Conservation (phyloP, 2,113 vertebrate genomes). For the Callionymus lyra region DNA sequence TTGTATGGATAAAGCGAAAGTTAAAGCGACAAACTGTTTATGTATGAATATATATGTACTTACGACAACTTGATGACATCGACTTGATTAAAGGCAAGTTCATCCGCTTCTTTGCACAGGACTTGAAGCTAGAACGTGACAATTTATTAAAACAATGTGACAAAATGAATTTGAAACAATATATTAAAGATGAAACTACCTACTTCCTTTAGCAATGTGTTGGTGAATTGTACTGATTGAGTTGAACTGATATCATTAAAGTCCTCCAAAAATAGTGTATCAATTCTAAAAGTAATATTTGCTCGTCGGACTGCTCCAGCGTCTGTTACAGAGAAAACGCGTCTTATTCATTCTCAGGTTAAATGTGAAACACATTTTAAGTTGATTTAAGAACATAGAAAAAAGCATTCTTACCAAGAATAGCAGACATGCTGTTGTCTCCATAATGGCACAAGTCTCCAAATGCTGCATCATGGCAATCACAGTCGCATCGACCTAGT, state of each 20-base stretch:
- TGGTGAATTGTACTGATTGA: conserved; percentile 23
- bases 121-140: conserved; percentile 35
- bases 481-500: conserved; percentile 26
- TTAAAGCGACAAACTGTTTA: too few relatives aligned
- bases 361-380: background rate
- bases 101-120: conserved; percentile 43
- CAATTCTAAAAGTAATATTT: conserved; percentile 44
- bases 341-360: background rate
- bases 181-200: background rate
- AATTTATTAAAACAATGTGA: background rate
- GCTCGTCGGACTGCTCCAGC: conserved; percentile 21
- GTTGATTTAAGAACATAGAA: background rate
- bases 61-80: conserved; percentile 40
- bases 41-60: too few relatives aligned
- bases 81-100: conserved; percentile 31
- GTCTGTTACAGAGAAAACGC: conserved; percentile 22
- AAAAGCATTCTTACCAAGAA: conserved; percentile 33
- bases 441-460: conserved; percentile 37
- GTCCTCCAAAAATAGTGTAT: background rate
- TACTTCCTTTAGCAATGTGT: conserved; percentile 32
- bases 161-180: background rate
- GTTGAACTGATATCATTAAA: conserved; percentile 30
- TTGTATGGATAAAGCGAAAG: too few relatives aligned
- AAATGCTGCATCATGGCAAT: conserved; percentile 15
- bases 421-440: conserved; percentile 1